Evolutionary conservation across 2,797 vertebrate species (phyloP).

Genomic region (Falco columbarius): DNA sequence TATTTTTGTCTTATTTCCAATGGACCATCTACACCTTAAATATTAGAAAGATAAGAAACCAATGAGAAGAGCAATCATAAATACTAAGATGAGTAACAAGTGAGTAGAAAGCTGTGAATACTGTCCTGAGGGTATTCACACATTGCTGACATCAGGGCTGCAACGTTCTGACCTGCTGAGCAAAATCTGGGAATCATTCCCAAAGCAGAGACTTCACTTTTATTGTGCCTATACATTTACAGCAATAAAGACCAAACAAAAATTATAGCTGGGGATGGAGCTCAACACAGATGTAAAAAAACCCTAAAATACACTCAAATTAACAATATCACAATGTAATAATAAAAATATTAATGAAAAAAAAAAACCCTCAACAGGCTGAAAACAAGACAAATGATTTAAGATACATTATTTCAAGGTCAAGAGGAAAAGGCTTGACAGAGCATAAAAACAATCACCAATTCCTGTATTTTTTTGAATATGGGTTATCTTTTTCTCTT

Average conservation of each 20-base stretch:
- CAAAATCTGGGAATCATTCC: background rate
- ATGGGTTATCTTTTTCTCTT: background rate
- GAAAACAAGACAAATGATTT: background rate
- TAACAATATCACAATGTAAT: background rate
- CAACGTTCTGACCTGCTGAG: background rate
- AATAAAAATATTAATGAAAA: background rate
- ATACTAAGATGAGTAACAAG: background rate
- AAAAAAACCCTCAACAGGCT: background rate
- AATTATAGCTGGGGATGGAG: background rate
- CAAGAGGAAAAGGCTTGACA: background rate
- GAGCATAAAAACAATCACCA: background rate
- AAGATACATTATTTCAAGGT: background rate
- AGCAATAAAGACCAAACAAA: background rate
- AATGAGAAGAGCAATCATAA: background rate
- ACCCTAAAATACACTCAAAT: background rate
- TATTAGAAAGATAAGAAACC: background rate
- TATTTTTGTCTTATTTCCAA: background rate
- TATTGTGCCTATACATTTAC: background rate
- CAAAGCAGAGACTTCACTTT: background rate
- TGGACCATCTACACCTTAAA: background rate
- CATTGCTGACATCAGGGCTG: background rate
- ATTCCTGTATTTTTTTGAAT: background rate
- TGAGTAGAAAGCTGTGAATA: background rate
- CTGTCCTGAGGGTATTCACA: background rate
- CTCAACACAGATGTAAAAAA: background rate